A percentile compares a stretch with the other conserved stretches of the same genome.
Conservation (phyloP, 2,797 vertebrate species). For the Selene dorsalis region DNA sequence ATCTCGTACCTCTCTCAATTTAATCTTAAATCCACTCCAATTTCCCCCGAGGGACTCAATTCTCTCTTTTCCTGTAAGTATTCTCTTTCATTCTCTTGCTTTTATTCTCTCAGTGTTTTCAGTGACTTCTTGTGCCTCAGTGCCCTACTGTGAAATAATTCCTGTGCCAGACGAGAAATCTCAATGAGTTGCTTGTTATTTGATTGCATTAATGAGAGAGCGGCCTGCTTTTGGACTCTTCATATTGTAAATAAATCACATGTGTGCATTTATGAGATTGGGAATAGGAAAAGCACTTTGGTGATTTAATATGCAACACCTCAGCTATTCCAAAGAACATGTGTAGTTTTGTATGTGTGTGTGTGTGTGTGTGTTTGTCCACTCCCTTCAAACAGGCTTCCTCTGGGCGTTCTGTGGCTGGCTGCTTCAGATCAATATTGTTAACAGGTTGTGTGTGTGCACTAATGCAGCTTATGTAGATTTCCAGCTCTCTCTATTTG, state of each 20-base stretch:
- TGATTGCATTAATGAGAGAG: conserved; percentile 56
- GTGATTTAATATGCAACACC: conserved; percentile 69
- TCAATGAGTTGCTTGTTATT: conserved; percentile 68
- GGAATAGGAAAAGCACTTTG: conserved; percentile 29
- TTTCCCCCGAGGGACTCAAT: conserved; percentile 71
- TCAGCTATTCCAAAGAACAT: conserved; percentile 42
- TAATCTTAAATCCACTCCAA: conserved; percentile 79
- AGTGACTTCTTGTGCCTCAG: conserved; percentile 36
- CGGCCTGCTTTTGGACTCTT: conserved; percentile 51
- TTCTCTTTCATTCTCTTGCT: conserved; percentile 75
- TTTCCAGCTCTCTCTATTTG: conserved; percentile 38
- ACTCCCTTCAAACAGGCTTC: conserved; percentile 62
- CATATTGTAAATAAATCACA: conserved; percentile 56
- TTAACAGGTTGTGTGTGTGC: conserved; percentile 64
- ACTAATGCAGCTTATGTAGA: conserved; percentile 65
- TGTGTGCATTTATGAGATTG: conserved; percentile 56
- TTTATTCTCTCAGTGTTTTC: conserved; percentile 67
- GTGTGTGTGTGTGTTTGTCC: conserved; percentile 46
- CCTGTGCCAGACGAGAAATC: conserved; percentile 55
- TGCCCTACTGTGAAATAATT: conserved; percentile 50
- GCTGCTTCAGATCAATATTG: conserved; percentile 71
- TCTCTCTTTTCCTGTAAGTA: conserved; percentile 84
- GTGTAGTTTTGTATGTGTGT: conserved; percentile 29
- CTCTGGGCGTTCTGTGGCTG: conserved; percentile 65
- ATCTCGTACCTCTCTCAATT: conserved; percentile 77